Evolutionary conservation across 2,113 vertebrate species (phyloP).

Genomic region (Pampusana beccarii): DNA sequence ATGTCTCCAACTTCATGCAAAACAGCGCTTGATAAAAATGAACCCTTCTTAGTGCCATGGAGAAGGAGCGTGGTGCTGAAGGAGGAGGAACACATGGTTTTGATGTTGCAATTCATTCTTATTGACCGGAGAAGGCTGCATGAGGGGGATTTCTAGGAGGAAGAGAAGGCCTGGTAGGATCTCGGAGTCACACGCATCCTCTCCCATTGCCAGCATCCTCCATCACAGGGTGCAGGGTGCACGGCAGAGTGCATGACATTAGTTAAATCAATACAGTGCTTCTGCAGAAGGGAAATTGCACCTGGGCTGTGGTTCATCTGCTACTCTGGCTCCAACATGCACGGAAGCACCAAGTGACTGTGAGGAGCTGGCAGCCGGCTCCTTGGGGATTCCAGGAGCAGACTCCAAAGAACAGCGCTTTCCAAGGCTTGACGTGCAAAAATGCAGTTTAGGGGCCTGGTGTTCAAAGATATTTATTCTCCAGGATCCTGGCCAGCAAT

Average conservation of each 20-base stretch:
- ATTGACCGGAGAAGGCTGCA: background rate
- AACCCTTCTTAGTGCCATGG: fast-evolving
- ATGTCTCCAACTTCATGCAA: background rate
- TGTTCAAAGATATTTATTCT: background rate
- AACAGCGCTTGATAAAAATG: background rate
- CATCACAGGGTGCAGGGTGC: background rate
- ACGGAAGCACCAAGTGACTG: background rate
- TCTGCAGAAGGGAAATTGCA: background rate
- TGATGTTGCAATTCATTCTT: fast-evolving
- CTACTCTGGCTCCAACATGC: background rate
- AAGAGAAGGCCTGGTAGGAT: background rate
- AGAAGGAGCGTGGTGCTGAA: background rate
- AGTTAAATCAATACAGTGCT: background rate
- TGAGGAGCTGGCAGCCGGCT: background rate
- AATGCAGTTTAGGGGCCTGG: background rate
- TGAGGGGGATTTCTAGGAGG: background rate
- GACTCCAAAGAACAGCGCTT: background rate
- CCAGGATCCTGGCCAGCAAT: background rate
- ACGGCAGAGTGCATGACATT: background rate
- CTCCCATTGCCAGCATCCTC: background rate
- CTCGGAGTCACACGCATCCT: background rate
- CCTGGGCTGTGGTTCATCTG: background rate
- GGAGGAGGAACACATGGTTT: background rate
- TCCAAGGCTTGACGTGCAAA: background rate
- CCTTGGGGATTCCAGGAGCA: background rate